Conservation (phyloP, 1,140 invertebrate genomes). For the Microplitis demolitor region DNA sequence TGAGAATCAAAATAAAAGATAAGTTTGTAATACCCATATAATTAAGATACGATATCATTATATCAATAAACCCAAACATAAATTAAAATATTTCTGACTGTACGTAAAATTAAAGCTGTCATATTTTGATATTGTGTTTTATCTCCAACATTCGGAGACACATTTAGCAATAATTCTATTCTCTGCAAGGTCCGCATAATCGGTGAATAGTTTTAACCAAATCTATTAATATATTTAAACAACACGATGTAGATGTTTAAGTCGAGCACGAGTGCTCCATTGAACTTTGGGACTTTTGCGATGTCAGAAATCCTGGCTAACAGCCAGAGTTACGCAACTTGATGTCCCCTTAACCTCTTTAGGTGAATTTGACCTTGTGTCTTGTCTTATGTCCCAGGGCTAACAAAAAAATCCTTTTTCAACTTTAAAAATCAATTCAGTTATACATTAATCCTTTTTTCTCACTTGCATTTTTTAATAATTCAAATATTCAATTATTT, state of each 20-base stretch:
- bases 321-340: slow-evolving; percentile 54
- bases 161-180: slow-evolving; percentile 36
- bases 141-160: background rate
- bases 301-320: slow-evolving; percentile 41
- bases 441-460: background rate
- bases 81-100: background rate
- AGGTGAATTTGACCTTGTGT: slow-evolving; percentile 52
- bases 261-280: slow-evolving; percentile 49
- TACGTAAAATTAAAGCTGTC: background rate
- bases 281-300: slow-evolving; percentile 55
- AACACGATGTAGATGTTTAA: slow-evolving; percentile 34
- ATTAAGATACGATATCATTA: no score
- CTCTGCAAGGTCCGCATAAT: slow-evolving; percentile 40
- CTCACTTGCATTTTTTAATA: background rate
- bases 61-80: no score
- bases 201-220: slow-evolving; percentile 32
- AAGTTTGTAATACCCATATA: no score
- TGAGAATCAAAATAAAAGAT: no score
- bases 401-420: slow-evolving; percentile 9
- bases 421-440: background rate
- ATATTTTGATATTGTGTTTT: background rate
- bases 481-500: no score
- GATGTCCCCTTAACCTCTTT: slow-evolving; percentile 53
- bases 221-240: slow-evolving; percentile 43
- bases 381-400: slow-evolving; percentile 36